Evolutionary conservation across 1,140 invertebrate genomes (phyloP).

Genomic region (Solen grandis): DNA sequence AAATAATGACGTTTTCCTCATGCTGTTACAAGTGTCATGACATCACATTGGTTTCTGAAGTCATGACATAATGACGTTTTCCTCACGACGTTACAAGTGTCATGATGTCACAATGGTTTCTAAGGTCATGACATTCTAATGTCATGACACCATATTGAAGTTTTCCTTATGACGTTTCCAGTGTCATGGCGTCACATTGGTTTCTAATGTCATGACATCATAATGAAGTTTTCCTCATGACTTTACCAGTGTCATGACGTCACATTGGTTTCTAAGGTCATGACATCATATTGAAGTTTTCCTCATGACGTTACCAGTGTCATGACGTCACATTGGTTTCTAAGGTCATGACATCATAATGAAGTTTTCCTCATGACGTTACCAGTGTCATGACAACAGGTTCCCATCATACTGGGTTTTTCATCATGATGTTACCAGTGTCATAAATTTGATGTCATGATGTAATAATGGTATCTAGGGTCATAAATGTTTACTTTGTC

Average conservation of each 20-base stretch:
- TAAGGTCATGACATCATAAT: slow-evolving; percentile 12
- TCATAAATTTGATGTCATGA: slow-evolving; percentile 4
- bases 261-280: not conserved
- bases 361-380: slow-evolving; percentile 13
- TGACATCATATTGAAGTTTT: not conserved
- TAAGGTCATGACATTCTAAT: not conserved
- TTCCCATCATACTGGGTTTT: not conserved
- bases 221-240: not conserved
- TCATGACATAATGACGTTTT: not conserved
- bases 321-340: not conserved
- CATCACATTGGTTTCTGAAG: not conserved
- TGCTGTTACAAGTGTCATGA: too few species aligned
- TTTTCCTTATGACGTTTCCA: not conserved
- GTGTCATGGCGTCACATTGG: not conserved
- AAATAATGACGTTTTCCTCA: too few species aligned
- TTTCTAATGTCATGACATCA: not conserved
- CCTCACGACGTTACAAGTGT: not conserved
- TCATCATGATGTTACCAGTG: not conserved
- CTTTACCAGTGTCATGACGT: not conserved
- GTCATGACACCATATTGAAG: not conserved
- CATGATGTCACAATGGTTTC: not conserved
- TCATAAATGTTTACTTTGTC: too few species aligned
- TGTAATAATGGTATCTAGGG: slow-evolving; percentile 1
- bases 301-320: not conserved
- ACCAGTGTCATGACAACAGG: not conserved